Base-by-base conservation (phyloP, 2,797 vertebrate genomes). In the Ptychadena robeensis region DNA sequence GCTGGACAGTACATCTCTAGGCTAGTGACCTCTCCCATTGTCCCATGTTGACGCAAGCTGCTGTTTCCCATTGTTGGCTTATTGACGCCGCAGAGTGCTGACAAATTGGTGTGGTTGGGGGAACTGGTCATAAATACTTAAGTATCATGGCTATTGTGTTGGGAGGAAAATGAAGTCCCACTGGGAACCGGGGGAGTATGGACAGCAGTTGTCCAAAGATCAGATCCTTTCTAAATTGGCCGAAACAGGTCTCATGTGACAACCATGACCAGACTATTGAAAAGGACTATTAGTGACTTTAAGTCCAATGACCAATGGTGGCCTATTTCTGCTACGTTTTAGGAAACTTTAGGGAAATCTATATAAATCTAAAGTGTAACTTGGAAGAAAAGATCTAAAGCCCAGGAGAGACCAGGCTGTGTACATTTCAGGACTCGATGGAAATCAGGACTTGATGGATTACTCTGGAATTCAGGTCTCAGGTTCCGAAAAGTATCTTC, bases 51-150 rank as follows among this genome's bases (percentile, higher is more conserved):
- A 87, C 67, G 25, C 87, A 90, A 90, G 88, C 81, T 88, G 88
- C 87, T 86, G 87, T 74, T n/a, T 63, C 86, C 61, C 84, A 87
- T 87, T 88, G 0, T 87, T 86, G 73, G n/a, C 78, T 87, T 86
- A 87, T 90, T 90, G 88, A 88, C 87, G 85, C 78, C 85, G 79
- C 80, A 82, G 79, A 86, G 84, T 35, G 85, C 79, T 87, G 87
- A 90, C 89, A 90, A 91, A 90, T 90, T 88, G 87, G 78, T 88
- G 87, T 88, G 87, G 86, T 86, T 84, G 53, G 65, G 15, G 0
- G 0, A 38, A 75, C 57, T 64, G 77, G 59, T 67, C 77, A 37
- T 78, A 69, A 84, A 80, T 74, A 34, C 35, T 40, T 73, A 74
- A 84, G 67, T 30, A 61, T 31, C 38, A 35, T 27, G 69, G 12